Percentiles rank a stretch among this genome's conserved stretches.
Conservation (phyloP, 2,113 vertebrate species). For the Triplophysa tibetana region DNA sequence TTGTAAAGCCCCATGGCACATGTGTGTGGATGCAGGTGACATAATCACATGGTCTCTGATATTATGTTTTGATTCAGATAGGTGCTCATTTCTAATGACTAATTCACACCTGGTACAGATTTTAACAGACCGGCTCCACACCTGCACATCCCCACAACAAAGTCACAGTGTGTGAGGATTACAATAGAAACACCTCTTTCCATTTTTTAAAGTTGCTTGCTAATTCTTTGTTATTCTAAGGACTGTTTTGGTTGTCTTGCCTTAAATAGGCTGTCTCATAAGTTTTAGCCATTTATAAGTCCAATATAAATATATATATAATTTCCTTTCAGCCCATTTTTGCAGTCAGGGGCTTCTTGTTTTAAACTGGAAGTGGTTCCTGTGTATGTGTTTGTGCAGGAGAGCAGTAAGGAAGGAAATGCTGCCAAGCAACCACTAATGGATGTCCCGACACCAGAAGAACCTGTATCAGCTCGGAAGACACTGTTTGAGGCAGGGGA, state of each 20-base stretch:
- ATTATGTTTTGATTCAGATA: not conserved
- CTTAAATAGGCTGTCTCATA: too few relatives aligned
- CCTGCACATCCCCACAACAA: too few relatives aligned
- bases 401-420: constrained; percentile 68
- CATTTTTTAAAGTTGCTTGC: too few relatives aligned
- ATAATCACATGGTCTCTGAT: not conserved
- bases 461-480: constrained; percentile 79
- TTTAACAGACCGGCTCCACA: not conserved
- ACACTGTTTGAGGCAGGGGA: constrained; percentile 81
- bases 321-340: too few relatives aligned
- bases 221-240: too few relatives aligned
- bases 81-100: not conserved
- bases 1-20: constrained; percentile 4
- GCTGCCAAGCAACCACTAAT: constrained; percentile 69
- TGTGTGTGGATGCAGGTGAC: constrained; percentile 2
- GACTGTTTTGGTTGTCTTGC: too few relatives aligned
- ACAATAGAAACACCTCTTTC: too few relatives aligned
- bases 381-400: constrained; percentile 54
- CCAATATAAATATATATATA: too few relatives aligned
- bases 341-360: too few relatives aligned
- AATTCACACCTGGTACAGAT: too few relatives aligned
- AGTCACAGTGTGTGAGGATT: not conserved
- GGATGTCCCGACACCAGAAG: constrained; percentile 73
- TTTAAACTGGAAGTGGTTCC: too few relatives aligned
- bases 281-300: too few relatives aligned